Evolutionary conservation across 2,888 invertebrate genomes (phyloP), one percentile per base, ranked within the genome.

Genomic region (Papilio gigon): DNA sequence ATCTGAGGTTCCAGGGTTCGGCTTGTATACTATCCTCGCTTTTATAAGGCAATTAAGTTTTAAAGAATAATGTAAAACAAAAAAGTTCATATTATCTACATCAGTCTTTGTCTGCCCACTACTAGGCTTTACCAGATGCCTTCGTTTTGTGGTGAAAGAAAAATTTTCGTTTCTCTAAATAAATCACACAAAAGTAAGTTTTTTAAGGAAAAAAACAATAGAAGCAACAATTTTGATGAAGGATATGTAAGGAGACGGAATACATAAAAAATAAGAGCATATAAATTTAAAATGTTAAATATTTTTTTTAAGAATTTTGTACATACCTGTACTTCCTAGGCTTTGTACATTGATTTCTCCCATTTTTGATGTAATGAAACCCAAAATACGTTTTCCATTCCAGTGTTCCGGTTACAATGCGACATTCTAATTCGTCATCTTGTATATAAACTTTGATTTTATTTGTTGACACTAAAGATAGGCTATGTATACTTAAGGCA

Each of bases 311-410:
- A 61, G 42, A 44, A 25, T 6, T 4, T 12, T 20, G 20, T 47
- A 35, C 30, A 22, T 63, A 60, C 60, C 60, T 40, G 40, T 40
- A n/a, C 25, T 40, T 22, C 37, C 20, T 30, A 50, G 22, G 62
- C 33, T 30, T 62, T 62, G 62, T 62, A 62, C 62, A 40, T 37
- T 60, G 60, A 60, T 60, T 37, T 60, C 60, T 22, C 37, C 60
- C 60, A 60, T 60, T 60, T 37, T 60, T 25, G 37, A 14, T 60
- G 37, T 12, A 62, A 30, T 44, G 47, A 63, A 20, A 47, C 33
- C 20, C 62, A 35, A 42, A 63, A 63, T 33, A 22, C 20, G 47
- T 50, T 47, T 47, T 47, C 60, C 40, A 60, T 60, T 37, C 25
- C 60, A 60, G 20, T 40, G 14, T 40, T 8, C 60, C 30, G 40